Base-by-base conservation (phyloP, 2,113 vertebrate genomes). In the Aldabrachelys gigantea region DNA sequence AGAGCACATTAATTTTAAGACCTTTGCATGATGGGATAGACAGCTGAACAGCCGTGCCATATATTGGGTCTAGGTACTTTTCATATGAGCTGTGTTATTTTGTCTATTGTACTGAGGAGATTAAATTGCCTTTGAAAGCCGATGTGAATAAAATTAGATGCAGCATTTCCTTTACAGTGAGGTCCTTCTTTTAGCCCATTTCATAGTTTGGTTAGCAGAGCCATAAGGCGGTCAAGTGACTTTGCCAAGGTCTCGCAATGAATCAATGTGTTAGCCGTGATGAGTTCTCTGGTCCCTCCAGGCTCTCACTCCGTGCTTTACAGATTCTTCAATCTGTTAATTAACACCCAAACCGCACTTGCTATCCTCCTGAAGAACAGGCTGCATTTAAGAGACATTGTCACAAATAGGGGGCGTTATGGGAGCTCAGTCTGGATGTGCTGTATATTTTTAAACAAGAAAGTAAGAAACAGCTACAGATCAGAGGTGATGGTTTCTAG, bases 381-480 rank as follows among this genome's bases (percentile, higher is more conserved):
- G 41, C 80, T 13, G 3, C 79, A n/a, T 82, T 44, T 88, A 94
- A 88, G 89, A 53, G 90, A 87, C 35, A 50, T 81, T 14, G 24
- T 12, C 62, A 47, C 80, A 38, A 10, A 38, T 49, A 59, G 24
- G 27, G 17, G 59, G 72, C 80, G 79, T 92, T 47, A 76, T 78
- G 85, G 85, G 79, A 89, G 52, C 57, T 93, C 83, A 93, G n/a
- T 47, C 56, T 84, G 57, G 76, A 85, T 84, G 44, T 54, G 41
- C 38, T 54, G 62, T 90, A 84, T 87, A 52, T 94, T 96, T 97
- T 92, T 94, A 93, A 54, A 84, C 96, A 79, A 80, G 89, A 90
- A 94, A 56, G 59, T 41, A 82, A 93, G 87, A 82, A 89, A 88
- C 72, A 82, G 82, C 86, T 56, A 83, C 1, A 47, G 54, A 84